These are phyloP conservation scores for Gila orcuttii DNA, from an alignment of 2,113 vertebrate genomes.

Conservation along the genomic window DNA sequence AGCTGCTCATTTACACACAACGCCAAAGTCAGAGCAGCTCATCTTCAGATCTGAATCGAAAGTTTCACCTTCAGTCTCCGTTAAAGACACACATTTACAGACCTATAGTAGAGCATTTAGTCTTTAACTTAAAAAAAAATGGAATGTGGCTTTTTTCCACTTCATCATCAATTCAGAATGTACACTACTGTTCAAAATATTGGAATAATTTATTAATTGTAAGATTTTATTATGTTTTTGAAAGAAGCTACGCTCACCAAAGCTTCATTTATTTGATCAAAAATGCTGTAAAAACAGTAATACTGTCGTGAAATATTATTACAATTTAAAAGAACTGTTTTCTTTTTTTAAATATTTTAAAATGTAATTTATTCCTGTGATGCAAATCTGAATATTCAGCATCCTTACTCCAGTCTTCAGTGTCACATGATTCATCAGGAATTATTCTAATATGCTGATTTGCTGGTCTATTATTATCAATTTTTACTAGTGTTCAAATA, in stretches of 20 bases:
- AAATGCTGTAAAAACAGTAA: neutral
- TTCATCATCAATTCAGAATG: neutral
- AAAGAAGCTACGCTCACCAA: neutral
- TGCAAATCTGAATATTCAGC: neutral
- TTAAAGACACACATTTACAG: neutral
- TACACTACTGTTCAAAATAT: neutral
- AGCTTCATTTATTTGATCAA: neutral
- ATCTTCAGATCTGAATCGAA: conserved; percentile 9
- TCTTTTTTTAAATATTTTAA: neutral
- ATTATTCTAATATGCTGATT: neutral
- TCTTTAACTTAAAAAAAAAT: neutral
- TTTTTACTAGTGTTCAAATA: too few relatives aligned
- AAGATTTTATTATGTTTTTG: neutral
- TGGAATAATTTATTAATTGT: neutral
- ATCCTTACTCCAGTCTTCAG: neutral
- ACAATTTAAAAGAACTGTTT: neutral
- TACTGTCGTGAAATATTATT: neutral
- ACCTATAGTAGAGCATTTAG: neutral
- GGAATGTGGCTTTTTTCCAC: neutral
- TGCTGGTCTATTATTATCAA: too few relatives aligned
- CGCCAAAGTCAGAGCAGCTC: neutral
- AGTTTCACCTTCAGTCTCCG: neutral
- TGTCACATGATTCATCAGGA: neutral
- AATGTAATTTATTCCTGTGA: neutral
- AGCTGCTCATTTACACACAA: neutral